These are phyloP conservation scores for Phania funesta DNA, from an alignment of 2,888 invertebrate species.

Conservation along the genomic window DNA sequence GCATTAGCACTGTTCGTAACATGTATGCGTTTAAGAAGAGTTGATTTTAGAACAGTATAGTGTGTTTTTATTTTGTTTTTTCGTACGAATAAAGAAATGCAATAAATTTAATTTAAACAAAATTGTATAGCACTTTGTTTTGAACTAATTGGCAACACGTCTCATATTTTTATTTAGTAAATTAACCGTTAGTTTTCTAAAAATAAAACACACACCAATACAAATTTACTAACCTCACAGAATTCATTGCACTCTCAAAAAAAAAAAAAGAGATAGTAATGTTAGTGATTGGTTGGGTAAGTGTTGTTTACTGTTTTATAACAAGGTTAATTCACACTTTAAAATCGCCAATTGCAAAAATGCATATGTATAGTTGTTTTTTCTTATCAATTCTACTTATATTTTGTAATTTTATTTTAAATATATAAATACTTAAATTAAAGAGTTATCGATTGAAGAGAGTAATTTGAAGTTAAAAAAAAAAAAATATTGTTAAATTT, in stretches of 20 bases:
- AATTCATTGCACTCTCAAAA: not conserved
- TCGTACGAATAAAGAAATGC: too few species aligned
- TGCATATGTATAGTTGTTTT: not conserved
- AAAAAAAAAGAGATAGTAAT: not conserved
- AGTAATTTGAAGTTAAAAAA: not conserved
- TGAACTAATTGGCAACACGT: not conserved
- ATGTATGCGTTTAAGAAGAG: too few species aligned
- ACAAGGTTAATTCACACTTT: constrained; percentile 62
- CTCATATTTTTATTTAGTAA: not conserved
- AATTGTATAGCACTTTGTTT: not conserved
- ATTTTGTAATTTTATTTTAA: not conserved
- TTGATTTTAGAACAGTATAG: too few species aligned
- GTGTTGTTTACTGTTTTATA: constrained; percentile 41
- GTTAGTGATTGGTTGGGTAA: not conserved
- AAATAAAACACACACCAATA: constrained; percentile 11
- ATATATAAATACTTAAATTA: constrained; percentile 24
- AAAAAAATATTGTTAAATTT: not conserved
- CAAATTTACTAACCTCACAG: not conserved
- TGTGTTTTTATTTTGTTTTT: too few species aligned
- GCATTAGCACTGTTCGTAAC: too few species aligned
- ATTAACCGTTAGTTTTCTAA: constrained; percentile 21
- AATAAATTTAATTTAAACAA: too few species aligned
- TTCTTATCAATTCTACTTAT: constrained; percentile 24
- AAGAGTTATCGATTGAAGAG: constrained; percentile 34
- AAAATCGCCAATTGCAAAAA: constrained; percentile 43